These are phyloP conservation scores for Hyposoter didymator DNA, from an alignment of 2,888 invertebrate species.

Conservation along the genomic window DNA sequence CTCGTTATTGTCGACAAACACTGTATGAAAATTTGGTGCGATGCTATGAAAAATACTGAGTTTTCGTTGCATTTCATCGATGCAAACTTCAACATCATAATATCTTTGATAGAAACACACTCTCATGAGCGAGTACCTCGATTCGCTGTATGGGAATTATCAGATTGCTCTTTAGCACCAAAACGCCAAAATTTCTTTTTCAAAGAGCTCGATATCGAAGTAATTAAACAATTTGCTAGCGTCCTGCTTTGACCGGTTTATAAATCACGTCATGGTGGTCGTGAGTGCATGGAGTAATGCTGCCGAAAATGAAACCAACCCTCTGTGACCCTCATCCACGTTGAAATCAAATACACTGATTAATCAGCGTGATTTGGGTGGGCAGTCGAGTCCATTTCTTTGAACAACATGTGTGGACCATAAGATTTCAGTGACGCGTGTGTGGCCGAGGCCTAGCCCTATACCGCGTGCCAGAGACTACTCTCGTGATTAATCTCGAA, in stretches of 20 bases:
- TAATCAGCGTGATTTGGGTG: not conserved
- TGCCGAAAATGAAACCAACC: not conserved
- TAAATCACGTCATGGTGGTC: not conserved
- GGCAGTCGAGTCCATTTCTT: not conserved
- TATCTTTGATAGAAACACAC: too few relatives aligned
- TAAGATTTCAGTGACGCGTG: not conserved
- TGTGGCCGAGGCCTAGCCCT: not conserved
- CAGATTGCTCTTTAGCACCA: constrained; percentile 16
- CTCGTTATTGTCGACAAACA: too few relatives aligned
- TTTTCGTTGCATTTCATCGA: too few relatives aligned
- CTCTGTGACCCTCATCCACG: not conserved
- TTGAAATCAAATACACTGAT: not conserved
- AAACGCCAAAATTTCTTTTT: not conserved
- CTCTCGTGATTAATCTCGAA: not conserved
- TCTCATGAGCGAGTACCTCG: not conserved
- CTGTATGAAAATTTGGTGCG: too few relatives aligned
- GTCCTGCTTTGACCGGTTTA: constrained; percentile 27
- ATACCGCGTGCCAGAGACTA: not conserved
- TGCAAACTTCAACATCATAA: too few relatives aligned
- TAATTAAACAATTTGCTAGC: constrained; percentile 48
- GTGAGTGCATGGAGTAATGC: not conserved
- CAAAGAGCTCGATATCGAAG: not conserved
- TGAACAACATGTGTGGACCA: not conserved
- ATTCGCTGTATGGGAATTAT: constrained; percentile 12
- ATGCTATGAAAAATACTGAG: too few relatives aligned